Percentiles rank a stretch among this genome's conserved stretches.
Evolutionary conservation across 1,140 invertebrate species (phyloP).

Genomic region (Atopsyche davidsoni): DNA sequence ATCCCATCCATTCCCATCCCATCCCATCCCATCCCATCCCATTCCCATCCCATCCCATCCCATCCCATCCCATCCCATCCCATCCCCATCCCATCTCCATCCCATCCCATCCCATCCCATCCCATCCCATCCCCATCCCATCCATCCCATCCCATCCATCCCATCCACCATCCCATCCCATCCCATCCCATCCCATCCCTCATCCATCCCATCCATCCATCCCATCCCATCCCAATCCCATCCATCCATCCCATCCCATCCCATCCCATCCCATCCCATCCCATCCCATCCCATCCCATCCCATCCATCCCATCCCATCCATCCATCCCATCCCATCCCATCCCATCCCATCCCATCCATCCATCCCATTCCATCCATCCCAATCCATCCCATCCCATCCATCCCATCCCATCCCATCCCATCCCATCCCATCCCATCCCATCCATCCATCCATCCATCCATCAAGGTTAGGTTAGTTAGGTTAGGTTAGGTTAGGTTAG

Average conservation of each 20-base stretch:
- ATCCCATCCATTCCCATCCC: background rate
- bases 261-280: background rate
- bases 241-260: slow-evolving; percentile 1
- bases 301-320: background rate
- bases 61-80: slow-evolving; percentile 7
- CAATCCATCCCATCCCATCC: slow-evolving; percentile 1
- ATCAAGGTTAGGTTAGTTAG: slow-evolving; percentile 29
- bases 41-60: slow-evolving; percentile 4
- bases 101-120: slow-evolving; percentile 7
- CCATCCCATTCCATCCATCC: too few species aligned
- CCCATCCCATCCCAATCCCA: background rate
- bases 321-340: background rate
- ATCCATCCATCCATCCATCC: background rate
- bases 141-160: slow-evolving; percentile 3
- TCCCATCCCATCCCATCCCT: slow-evolving; percentile 4
- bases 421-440: background rate
- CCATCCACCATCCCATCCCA: slow-evolving; percentile 3
- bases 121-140: slow-evolving; percentile 1
- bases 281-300: slow-evolving; percentile 3
- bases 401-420: background rate
- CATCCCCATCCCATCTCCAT: background rate
- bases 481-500: slow-evolving; percentile 28
- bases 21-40: background rate
- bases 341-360: too few species aligned
- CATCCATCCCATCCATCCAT: background rate